Evolutionary conservation across 2,113 vertebrate species (phyloP), one percentile per base, ranked within the genome.

Genomic region (Regulus satrapa): DNA sequence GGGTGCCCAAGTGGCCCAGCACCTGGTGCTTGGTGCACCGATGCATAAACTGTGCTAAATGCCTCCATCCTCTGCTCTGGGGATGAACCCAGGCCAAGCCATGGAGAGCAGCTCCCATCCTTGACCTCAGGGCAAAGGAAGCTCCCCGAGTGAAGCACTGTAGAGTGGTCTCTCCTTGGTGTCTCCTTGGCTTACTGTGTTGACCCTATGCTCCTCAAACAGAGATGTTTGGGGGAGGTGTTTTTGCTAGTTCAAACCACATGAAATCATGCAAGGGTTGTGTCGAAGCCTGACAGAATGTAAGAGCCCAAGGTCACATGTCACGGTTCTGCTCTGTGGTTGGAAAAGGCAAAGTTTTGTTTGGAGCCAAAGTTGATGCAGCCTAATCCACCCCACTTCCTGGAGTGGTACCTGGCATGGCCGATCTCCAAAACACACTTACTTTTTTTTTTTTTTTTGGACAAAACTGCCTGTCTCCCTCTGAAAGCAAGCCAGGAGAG

Each of bases 21-120:
- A 52, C 49, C 5, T 9, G n/a, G 49, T 0, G 0, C 46, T 43
- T 54, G 81, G 68, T 45, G 66, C 32, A 55, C 0, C 0, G 64
- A 34, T 62, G 7, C 29, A 9, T 32, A 29, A 82, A n/a, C 48
- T 43, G 6, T 56, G 52, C 74, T 54, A 25, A 84, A 55, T 24
- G 48, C 40, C 52, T 75, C 48, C 24, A 13, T 54, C 32, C 29
- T 73, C 59, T 78, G 31, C 61, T 25, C 16, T 32, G 31, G 23
- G 34, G 23, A 19, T 46, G 81, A 63, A 46, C 20, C 13, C 74
- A 56, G 40, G 41, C 61, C 23, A 48, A 40, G 68, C 54, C 34
- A 9, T 23, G 55, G 36, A 69, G 28, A 86, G n/a, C 43, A 79
- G 72, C 55, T 92, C 64, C 63, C 32, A 58, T 56, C 36, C 48